Evolutionary conservation across 2,113 vertebrate species (phyloP).

Genomic region (Neogale vison): DNA sequence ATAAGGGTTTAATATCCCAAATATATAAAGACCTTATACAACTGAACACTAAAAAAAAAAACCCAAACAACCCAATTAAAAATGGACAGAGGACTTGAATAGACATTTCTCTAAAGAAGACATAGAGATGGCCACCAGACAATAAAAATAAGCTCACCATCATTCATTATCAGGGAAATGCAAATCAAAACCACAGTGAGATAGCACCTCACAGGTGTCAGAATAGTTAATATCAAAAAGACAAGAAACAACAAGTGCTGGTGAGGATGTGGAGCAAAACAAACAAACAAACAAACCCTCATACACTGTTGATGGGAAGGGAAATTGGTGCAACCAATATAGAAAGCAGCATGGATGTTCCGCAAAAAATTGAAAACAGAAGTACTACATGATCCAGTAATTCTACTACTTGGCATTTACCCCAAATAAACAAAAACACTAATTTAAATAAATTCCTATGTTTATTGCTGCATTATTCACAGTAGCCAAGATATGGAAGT

Average conservation of each 20-base stretch:
- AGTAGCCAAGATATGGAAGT: background rate
- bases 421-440: background rate
- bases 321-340: background rate
- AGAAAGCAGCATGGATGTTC: background rate
- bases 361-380: background rate
- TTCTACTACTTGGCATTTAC: background rate
- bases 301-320: background rate
- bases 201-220: background rate
- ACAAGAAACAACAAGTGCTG: background rate
- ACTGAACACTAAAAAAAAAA: background rate
- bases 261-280: background rate
- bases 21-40: background rate
- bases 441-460: background rate
- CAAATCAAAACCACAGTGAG: background rate
- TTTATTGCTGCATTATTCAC: background rate
- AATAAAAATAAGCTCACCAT: background rate
- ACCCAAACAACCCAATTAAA: background rate
- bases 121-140: background rate
- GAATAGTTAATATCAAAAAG: background rate
- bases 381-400: background rate
- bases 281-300: background rate
- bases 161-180: background rate
- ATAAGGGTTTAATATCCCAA: background rate
- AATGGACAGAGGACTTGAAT: background rate
- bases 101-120: background rate